Evolutionary conservation across 2,113 vertebrate species (phyloP).

Genomic region (Glaucidium brasilianum): DNA sequence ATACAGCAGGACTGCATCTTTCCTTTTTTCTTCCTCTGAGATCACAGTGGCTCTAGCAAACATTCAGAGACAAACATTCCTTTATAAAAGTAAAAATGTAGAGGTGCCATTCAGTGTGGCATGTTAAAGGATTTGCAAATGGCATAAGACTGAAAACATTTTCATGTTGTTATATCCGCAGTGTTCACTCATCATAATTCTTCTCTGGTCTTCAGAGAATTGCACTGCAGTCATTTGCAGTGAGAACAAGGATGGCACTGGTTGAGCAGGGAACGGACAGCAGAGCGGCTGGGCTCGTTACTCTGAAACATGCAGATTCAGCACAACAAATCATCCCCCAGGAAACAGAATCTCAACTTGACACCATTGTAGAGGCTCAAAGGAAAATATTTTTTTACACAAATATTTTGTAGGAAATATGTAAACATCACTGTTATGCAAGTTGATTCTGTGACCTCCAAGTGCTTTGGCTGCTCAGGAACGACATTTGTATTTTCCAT

Average conservation of each 20-base stretch:
- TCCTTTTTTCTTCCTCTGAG: neutral
- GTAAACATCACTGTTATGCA: neutral
- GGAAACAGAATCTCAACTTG: neutral
- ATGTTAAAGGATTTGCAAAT: neutral
- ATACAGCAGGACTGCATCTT: neutral
- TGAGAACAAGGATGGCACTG: neutral
- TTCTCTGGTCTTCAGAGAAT: neutral
- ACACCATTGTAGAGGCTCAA: neutral
- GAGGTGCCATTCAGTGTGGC: neutral
- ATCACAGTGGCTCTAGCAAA: neutral
- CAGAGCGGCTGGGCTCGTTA: fast-evolving
- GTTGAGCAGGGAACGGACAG: neutral
- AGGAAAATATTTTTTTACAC: neutral
- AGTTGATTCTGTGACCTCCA: neutral
- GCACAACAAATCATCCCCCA: neutral
- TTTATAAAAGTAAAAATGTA: neutral
- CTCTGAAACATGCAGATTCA: neutral
- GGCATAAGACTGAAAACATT: neutral
- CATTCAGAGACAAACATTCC: neutral
- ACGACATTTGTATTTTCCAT: neutral
- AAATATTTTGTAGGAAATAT: neutral
- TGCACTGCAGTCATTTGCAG: neutral
- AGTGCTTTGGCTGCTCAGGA: neutral
- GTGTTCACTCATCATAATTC: neutral
- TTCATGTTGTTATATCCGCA: neutral